phyloP scores from a whole-genome alignment of 2,113 vertebrate genomes.

The Pantherophis guttatus region DNA sequence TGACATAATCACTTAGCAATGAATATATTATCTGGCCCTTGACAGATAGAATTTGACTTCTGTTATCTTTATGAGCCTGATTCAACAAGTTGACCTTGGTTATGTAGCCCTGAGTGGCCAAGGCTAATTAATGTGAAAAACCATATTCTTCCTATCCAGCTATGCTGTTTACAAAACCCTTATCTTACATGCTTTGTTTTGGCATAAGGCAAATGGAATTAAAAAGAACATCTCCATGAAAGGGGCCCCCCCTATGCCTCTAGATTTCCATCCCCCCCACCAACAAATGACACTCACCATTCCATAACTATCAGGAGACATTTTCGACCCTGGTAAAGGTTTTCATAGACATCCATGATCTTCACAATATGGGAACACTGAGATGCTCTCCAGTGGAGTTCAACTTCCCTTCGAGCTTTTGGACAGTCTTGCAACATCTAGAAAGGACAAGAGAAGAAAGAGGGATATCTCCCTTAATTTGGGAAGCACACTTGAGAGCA shows the following conservation, averaged over 20 bases:
- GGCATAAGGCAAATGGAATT: not conserved
- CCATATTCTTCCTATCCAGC: not conserved
- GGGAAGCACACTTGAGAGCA: not conserved
- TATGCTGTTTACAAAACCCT: not conserved
- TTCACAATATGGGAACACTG: conserved; percentile 91
- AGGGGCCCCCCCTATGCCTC: not conserved
- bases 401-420: conserved; percentile 93
- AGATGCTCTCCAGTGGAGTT: conserved; percentile 94
- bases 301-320: conserved; percentile 99
- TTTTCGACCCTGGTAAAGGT: conserved; percentile 89
- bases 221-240: not conserved
- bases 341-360: conserved; percentile 95
- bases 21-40: not conserved
- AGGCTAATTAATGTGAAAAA: not conserved
- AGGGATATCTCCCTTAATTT: not conserved
- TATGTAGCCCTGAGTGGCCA: not conserved
- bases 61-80: not conserved
- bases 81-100: not conserved
- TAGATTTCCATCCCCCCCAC: not conserved
- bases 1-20: not conserved
- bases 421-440: conserved; percentile 97
- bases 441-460: not conserved
- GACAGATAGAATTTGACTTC: not conserved
- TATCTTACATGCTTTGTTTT: not conserved
- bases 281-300: conserved; percentile 74